Evolutionary conservation across 2,113 vertebrate species (phyloP).

Genomic region (Oryzias curvinotus): DNA sequence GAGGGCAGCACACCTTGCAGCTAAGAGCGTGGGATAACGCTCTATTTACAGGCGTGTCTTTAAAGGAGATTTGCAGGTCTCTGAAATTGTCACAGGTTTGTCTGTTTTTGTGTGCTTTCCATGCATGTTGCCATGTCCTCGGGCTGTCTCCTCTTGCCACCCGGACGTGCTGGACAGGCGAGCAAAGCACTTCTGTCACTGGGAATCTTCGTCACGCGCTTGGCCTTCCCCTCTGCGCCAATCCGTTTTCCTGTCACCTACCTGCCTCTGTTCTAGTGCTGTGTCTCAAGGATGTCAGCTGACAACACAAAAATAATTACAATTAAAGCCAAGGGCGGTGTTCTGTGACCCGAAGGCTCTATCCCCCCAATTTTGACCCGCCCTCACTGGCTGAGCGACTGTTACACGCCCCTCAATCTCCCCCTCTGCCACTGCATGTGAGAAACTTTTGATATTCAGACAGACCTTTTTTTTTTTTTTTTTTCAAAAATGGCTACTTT

Average conservation of each 20-base stretch:
- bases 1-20: conserved; percentile 49
- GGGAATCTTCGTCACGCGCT: conserved; percentile 62
- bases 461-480: too few species aligned
- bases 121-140: conserved; percentile 42
- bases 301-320: neutral
- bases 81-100: conserved; percentile 5
- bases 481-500: too few species aligned
- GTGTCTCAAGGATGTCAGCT: neutral
- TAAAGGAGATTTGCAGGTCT: conserved; percentile 23
- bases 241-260: conserved; percentile 55
- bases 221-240: conserved; percentile 51
- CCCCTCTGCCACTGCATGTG: too few species aligned
- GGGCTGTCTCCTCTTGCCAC: conserved; percentile 53
- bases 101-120: conserved; percentile 6
- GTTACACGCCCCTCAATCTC: too few species aligned
- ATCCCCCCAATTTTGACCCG: too few species aligned
- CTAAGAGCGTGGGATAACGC: conserved; percentile 35
- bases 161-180: conserved; percentile 60
- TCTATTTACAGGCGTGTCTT: conserved; percentile 29
- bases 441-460: too few species aligned
- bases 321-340: too few species aligned
- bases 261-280: conserved; percentile 6
- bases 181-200: conserved; percentile 74
- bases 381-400: too few species aligned
- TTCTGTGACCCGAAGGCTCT: too few species aligned